A percentile compares a stretch with the other conserved stretches of the same genome.
Conservation (phyloP, 2,113 vertebrate species). For the Galeopterus variegatus region DNA sequence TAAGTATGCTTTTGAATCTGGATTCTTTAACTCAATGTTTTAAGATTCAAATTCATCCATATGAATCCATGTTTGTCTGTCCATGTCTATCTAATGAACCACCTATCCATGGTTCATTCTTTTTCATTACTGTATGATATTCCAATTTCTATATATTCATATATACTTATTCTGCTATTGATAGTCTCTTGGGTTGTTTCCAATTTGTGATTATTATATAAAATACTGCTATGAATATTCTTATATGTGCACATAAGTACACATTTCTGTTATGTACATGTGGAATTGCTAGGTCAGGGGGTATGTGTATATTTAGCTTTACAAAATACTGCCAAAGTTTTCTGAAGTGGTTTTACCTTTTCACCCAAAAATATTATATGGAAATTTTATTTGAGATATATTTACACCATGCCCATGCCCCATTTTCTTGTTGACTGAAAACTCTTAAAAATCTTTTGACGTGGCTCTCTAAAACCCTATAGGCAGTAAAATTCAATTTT, state of each 20-base stretch:
- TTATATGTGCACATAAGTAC: background rate
- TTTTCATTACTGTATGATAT: slow-evolving; percentile 10
- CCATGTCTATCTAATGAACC: background rate
- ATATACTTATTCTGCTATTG: background rate
- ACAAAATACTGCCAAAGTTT: background rate
- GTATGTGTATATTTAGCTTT: background rate
- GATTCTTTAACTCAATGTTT: background rate
- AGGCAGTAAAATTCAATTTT: slow-evolving; percentile 16
- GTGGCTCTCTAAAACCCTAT: background rate
- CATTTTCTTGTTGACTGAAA: slow-evolving; percentile 41
- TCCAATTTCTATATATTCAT: background rate
- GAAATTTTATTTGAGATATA: background rate
- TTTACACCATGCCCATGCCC: background rate
- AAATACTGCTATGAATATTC: background rate
- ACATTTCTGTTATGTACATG: background rate
- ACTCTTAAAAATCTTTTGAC: background rate
- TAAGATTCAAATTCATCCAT: background rate
- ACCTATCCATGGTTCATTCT: background rate
- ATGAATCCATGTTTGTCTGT: background rate
- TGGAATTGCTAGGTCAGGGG: background rate
- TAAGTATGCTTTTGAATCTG: background rate
- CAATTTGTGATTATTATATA: background rate
- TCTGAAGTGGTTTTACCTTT: background rate
- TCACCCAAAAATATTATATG: background rate
- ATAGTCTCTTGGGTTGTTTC: background rate